Base-by-base conservation (phyloP, 64 coral and sea anemone genomes). In the Platygyra sinensis region DNA sequence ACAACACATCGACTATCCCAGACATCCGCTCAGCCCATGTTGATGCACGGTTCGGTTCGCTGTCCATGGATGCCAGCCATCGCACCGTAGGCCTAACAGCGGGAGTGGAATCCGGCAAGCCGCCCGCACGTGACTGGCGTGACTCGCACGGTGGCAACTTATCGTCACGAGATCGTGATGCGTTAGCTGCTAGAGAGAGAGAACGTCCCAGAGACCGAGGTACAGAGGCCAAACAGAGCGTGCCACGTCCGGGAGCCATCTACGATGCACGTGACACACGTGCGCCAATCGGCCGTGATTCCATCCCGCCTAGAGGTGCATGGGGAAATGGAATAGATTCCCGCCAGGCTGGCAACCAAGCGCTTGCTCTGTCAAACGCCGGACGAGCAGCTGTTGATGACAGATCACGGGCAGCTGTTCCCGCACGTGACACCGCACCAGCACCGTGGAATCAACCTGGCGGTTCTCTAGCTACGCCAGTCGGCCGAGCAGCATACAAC, bases 231-330 rank as follows among this genome's bases (percentile, higher is more conserved):
- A 77, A 74, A 54, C 93, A 89, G 12, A 87, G 33, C 54, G 20
- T 87, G 81, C 89, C 93, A 8, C 93, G 86, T 76, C 42, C 86
- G 14, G 82, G 76, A 73, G 60, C 61, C 50, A 51, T 85, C 8
- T 97, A 91, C 65, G 95, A 97, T 69, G 67, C 92, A 57, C 95
- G 95, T 82, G 95, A 97, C 22, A 85, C 81, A 1, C 91, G 95
- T 32, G 54, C 81, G 10, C 90, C 90, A 29, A 67, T 94, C 13
- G 38, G 87, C 64, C 95, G 95, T 76, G 95, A 94, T 38, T 91
- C 95, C 75, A 80, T 75, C 27, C 87, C 91, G 50, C 75, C 80
- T 16, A 92, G 95, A 75, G 92, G 95, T 55, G 95, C 82, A 27
- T 97, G 95, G 95, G 83, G 82, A 63, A 85, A 69, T 71, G 92